These are phyloP conservation scores for Girardia tigrina DNA, from an alignment of 2,888 invertebrate genomes.

Conservation along the genomic window DNA sequence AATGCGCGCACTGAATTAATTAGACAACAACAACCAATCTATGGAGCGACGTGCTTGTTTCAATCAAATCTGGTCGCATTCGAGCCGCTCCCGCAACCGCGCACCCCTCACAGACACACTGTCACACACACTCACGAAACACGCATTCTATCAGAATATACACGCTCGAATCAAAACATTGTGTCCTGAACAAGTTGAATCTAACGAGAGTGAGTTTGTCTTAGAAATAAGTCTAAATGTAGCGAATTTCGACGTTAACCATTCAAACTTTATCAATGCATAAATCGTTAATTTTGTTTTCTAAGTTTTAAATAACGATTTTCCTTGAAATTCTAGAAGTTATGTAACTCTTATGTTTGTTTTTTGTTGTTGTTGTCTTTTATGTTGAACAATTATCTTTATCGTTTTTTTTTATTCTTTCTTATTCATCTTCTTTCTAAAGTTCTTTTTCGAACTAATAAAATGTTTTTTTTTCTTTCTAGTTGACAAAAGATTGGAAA, in stretches of 20 bases:
- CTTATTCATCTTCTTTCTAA: too few relatives aligned
- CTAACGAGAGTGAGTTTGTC: constrained; percentile 5
- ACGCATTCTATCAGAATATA: too few relatives aligned
- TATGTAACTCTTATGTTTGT: neutral
- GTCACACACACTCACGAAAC: neutral
- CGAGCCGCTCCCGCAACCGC: neutral
- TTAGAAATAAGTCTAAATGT: neutral
- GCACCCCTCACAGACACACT: neutral
- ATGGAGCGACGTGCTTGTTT: neutral
- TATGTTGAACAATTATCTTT: neutral
- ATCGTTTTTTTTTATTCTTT: too few relatives aligned
- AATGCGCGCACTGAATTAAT: constrained; percentile 9
- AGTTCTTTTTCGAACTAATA: too few relatives aligned
- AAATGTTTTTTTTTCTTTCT: too few relatives aligned
- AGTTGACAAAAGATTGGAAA: too few relatives aligned
- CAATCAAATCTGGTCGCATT: neutral
- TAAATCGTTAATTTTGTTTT: constrained; percentile 11
- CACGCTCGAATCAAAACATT: neutral
- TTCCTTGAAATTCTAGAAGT: constrained; percentile 14
- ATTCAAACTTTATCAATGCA: constrained; percentile 23
- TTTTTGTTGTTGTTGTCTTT: neutral
- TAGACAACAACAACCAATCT: constrained; percentile 1
- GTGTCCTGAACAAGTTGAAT: neutral
- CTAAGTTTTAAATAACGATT: constrained; percentile 23
- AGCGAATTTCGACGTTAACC: constrained; percentile 23